These are phyloP conservation scores for Pithecia hirsuta DNA, from an alignment of 2,797 vertebrate genomes.

Conservation along the genomic window DNA sequence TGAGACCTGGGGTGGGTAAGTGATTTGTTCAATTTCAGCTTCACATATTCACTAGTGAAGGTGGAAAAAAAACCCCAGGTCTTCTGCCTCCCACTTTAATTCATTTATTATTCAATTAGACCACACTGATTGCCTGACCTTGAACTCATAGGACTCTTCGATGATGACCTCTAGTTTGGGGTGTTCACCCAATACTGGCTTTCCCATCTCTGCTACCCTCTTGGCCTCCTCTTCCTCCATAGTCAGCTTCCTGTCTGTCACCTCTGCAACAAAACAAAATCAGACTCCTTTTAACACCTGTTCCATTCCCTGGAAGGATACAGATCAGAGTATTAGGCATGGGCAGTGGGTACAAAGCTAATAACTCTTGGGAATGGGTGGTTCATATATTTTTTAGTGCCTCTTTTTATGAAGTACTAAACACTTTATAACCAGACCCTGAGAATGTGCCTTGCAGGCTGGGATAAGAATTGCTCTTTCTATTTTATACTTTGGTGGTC, in stretches of 20 bases:
- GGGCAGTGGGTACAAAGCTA: neutral
- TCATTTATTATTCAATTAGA: conserved; percentile 5
- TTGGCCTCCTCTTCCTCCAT: conserved; percentile 96
- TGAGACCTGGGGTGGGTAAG: neutral
- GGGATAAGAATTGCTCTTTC: neutral
- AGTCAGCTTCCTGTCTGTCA: conserved; percentile 93
- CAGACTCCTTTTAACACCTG: conserved; percentile 69
- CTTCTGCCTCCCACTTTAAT: conserved; percentile 14
- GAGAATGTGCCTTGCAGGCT: neutral
- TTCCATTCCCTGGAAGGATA: neutral
- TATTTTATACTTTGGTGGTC: neutral
- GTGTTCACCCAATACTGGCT: conserved; percentile 94
- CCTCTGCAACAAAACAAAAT: conserved; percentile 86
- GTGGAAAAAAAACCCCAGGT: neutral
- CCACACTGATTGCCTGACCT: conserved; percentile 86
- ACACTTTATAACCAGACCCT: neutral
- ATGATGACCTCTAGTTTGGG: conserved; percentile 98
- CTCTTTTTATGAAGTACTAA: neutral
- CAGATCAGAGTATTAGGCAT: neutral
- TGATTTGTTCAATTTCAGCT: conserved; percentile 32
- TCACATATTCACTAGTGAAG: neutral
- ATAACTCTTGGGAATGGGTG: neutral
- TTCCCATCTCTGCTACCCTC: conserved; percentile 99
- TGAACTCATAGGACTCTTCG: conserved; percentile 99
- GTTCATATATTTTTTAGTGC: neutral